Base-by-base conservation (phyloP, 37 sponge, comb jelly and placozoan genomes). In the Diacarnus erythraeanus region DNA sequence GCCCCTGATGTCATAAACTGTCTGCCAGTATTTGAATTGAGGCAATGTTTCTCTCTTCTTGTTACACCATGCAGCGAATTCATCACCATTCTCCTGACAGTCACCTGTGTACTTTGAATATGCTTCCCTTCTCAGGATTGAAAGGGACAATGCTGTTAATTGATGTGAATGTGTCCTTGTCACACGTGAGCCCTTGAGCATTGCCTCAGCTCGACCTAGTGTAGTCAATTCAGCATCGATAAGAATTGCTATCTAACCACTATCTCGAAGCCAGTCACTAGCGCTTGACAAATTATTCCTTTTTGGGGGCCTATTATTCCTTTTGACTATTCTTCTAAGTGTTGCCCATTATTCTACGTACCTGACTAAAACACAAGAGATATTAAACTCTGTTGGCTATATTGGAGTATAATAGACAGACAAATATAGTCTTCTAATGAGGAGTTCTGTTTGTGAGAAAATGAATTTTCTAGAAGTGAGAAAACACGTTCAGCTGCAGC, bases 1-100 rank as follows among this genome's bases (percentile, higher is more conserved):
- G n/a, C n/a, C n/a, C n/a, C n/a, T n/a, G n/a, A n/a, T n/a, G n/a
- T n/a, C n/a, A 54, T 54, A 54, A 54, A 17, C 56, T 54, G 56
- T 54, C 56, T 54, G 56, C 56, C 56, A 54, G 56, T 54, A 54
- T 54, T 54, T 54, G 56, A 54, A 54, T 54, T 54, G 56, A 54
- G 56, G 56, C 17, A 20, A 54, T 20, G 17, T 17, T 54, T 20
- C 17, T 17, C 56, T 54, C 17, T n/a, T n/a, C n/a, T n/a, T n/a
- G n/a, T n/a, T n/a, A n/a, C n/a, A n/a, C 17, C 10, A 54, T 17
- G 17, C 10, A 20, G 17, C 17, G 56, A 54, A 20, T 54, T 54
- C 17, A 17, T 54, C 56, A 10, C 56, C 56, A 54, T 54, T 54
- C 56, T 54, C 56, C 56, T 54, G 56, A 54, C 56, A 54, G 17